phyloP scores from a whole-genome alignment of 2,888 invertebrate species.

The Polylopha cassiicola region DNA sequence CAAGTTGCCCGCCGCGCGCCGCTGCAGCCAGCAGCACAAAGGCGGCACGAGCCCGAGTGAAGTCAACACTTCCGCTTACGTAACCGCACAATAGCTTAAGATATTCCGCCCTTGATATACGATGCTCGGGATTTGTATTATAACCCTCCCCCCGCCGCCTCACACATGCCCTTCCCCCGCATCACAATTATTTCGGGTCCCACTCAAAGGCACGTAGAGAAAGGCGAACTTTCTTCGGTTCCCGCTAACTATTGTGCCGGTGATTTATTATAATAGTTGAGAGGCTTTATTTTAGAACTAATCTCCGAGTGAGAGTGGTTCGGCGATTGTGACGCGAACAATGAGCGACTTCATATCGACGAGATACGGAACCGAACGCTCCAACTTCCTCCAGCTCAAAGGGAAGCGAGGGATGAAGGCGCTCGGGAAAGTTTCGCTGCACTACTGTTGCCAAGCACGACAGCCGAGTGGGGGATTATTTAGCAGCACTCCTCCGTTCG shows the following conservation, averaged over 20 bases:
- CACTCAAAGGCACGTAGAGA: constrained; percentile 16
- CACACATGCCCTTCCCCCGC: constrained; percentile 7
- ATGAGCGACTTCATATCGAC: too few species aligned
- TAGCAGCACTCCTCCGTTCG: too few species aligned
- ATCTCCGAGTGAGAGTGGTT: constrained; percentile 9
- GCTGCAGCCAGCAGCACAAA: constrained; percentile 2
- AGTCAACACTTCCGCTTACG: constrained; percentile 26
- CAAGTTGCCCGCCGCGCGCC: constrained; percentile 1
- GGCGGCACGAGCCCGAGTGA: constrained; percentile 15
- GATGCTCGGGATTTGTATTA: constrained; percentile 31
- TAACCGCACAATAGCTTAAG: constrained; percentile 35
- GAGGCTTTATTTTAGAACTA: constrained; percentile 16
- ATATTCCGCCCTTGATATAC: constrained; percentile 37
- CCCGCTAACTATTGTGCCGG: constrained; percentile 20
- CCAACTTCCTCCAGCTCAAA: too few species aligned
- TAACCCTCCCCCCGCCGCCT: constrained; percentile 20
- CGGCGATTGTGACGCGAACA: too few species aligned
- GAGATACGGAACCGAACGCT: too few species aligned
- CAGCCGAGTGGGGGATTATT: too few species aligned
- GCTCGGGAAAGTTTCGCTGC: too few species aligned
- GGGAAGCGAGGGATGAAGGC: too few species aligned
- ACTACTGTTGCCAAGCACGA: too few species aligned
- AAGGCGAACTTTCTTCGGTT: constrained; percentile 21
- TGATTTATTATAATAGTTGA: constrained; percentile 21
- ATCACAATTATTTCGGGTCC: constrained; percentile 21